A percentile compares a stretch with the other conserved stretches of the same genome.
These are phyloP conservation scores for Nothocercus julius DNA, from an alignment of 2,113 vertebrate species.

Conservation along the genomic window DNA sequence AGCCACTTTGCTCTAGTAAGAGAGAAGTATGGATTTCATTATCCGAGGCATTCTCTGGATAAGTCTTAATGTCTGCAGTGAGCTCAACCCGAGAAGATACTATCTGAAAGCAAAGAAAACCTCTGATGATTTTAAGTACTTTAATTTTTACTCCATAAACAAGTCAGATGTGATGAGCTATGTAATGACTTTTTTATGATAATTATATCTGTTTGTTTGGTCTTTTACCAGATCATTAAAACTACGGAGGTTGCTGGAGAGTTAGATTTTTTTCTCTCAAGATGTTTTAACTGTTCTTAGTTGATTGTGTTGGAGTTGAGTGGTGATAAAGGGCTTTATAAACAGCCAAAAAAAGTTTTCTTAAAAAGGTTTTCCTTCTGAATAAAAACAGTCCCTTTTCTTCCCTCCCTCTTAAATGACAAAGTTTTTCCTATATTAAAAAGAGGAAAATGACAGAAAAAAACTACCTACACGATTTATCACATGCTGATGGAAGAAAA, in stretches of 20 bases:
- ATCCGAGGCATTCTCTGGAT: neutral
- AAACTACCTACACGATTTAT: neutral
- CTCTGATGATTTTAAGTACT: slow-evolving; percentile 22
- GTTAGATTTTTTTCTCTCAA: neutral
- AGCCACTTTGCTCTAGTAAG: neutral
- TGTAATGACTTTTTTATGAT: slow-evolving; percentile 57
- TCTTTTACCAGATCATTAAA: slow-evolving; percentile 53
- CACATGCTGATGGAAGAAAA: neutral
- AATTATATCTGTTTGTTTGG: slow-evolving; percentile 44
- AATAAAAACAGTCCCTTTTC: neutral
- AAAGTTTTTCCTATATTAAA: neutral
- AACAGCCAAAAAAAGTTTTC: neutral
- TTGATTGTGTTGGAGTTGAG: neutral
- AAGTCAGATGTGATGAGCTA: slow-evolving; percentile 15
- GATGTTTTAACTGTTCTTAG: neutral
- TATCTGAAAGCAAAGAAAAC: neutral
- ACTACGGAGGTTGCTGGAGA: slow-evolving; percentile 3
- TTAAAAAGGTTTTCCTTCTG: neutral
- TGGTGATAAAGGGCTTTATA: slow-evolving; percentile 24
- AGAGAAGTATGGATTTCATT: neutral
- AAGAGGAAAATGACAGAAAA: neutral
- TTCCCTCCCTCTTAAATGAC: neutral
- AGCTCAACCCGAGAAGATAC: neutral
- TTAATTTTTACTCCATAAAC: slow-evolving; percentile 42
- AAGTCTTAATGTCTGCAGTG: neutral